These are phyloP conservation scores for Hanleya hanleyi DNA, from an alignment of 2,888 invertebrate genomes.

Conservation along the genomic window DNA sequence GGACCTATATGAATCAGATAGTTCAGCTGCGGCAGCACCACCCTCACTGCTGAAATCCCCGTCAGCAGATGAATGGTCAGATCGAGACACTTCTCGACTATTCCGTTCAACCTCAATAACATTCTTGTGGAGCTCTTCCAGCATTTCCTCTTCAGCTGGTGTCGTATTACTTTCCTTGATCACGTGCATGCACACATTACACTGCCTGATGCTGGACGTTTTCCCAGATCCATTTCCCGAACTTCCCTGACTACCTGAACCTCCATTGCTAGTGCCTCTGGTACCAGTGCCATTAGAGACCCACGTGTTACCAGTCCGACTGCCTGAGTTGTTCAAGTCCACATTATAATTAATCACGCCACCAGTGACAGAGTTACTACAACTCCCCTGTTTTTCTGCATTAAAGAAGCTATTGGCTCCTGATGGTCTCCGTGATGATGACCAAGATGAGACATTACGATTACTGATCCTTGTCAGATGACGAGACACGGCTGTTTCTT, in stretches of 20 bases:
- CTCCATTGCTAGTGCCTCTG: not conserved
- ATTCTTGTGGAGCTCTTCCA: not conserved
- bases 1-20: no score
- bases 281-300: not conserved
- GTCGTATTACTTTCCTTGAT: not conserved
- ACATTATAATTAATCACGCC: not conserved
- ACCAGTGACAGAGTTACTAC: conserved; percentile 38
- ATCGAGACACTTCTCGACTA: not conserved
- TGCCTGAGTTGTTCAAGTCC: conserved; percentile 2
- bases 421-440: conserved; percentile 44
- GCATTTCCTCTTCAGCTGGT: conserved; percentile 4
- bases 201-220: not conserved
- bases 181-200: conserved; percentile 4
- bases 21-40: no score
- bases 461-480: conserved; percentile 58
- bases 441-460: conserved; percentile 48
- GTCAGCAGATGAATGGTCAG: no score
- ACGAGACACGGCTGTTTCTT: conserved; percentile 77
- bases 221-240: not conserved
- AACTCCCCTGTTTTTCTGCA: conserved; percentile 46
- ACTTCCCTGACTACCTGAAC: not conserved
- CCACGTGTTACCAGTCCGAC: not conserved
- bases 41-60: no score
- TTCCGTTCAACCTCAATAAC: not conserved
- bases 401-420: conserved; percentile 47